Evolutionary conservation across 2,113 vertebrate species (phyloP).

Genomic region (Chroicocephalus ridibundus): DNA sequence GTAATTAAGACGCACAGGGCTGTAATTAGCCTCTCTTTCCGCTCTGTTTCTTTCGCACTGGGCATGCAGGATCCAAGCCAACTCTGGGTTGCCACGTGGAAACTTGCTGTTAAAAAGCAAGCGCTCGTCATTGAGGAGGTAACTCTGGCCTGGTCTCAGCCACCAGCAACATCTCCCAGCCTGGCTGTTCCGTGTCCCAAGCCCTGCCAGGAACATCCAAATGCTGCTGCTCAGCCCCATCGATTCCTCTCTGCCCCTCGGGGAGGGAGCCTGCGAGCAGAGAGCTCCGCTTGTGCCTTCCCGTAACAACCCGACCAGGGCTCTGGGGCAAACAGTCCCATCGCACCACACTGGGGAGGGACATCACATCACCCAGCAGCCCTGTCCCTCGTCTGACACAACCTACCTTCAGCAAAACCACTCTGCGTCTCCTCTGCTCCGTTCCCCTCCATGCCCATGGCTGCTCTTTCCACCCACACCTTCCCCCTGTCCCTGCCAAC

Average conservation of each 20-base stretch:
- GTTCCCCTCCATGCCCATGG: accelerated
- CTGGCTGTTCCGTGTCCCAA: accelerated
- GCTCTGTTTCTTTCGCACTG: background rate
- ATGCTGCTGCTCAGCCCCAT: background rate
- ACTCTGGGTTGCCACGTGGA: background rate
- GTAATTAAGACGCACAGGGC: background rate
- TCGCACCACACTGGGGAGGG: background rate
- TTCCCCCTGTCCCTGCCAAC: background rate
- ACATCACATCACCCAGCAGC: background rate
- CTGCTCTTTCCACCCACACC: background rate
- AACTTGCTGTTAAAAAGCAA: background rate
- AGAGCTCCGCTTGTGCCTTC: accelerated
- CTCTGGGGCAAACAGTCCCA: background rate
- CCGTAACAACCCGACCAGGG: accelerated
- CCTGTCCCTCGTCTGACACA: background rate
- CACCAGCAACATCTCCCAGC: background rate
- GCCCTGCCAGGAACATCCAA: background rate
- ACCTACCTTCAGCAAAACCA: background rate
- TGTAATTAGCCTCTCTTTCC: constrained; percentile 20
- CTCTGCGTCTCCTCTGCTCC: background rate
- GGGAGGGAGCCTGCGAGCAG: background rate
- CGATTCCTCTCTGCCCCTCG: accelerated
- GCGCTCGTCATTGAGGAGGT: background rate
- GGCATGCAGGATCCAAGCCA: background rate
- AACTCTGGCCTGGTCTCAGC: background rate